Conservation (phyloP, 2,113 vertebrate genomes). For the Megaleporinus macrocephalus region DNA sequence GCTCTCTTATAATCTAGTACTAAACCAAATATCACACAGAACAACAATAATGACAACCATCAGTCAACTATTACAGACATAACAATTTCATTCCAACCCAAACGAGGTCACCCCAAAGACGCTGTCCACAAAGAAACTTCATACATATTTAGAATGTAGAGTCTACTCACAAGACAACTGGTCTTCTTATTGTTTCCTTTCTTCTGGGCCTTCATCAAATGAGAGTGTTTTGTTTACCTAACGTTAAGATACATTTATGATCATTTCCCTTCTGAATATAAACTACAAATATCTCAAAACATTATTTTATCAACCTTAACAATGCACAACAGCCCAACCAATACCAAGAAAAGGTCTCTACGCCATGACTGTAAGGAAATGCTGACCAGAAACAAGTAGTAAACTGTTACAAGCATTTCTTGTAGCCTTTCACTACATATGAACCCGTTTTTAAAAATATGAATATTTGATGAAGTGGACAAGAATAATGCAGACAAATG, state of each 20-base stretch:
- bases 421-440: too few relatives aligned
- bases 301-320: not conserved
- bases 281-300: not conserved
- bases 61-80: not conserved
- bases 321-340: not conserved
- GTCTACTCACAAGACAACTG: too few relatives aligned
- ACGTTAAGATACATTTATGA: not conserved
- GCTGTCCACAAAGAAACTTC: too few relatives aligned
- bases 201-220: not conserved
- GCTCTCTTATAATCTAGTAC: slow-evolving; percentile 7
- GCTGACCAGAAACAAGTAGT: not conserved
- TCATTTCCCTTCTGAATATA: not conserved
- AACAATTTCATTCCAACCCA: not conserved
- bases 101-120: not conserved
- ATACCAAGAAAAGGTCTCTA: not conserved
- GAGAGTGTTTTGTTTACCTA: too few relatives aligned
- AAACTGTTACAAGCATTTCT: too few relatives aligned
- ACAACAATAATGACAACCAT: not conserved
- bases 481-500: too few relatives aligned
- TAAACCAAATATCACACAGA: not conserved
- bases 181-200: too few relatives aligned
- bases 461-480: too few relatives aligned
- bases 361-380: not conserved
- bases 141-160: too few relatives aligned
- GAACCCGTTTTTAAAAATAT: too few relatives aligned